phyloP scores from a whole-genome alignment of 2,113 vertebrate species.

The Thymallus thymallus region DNA sequence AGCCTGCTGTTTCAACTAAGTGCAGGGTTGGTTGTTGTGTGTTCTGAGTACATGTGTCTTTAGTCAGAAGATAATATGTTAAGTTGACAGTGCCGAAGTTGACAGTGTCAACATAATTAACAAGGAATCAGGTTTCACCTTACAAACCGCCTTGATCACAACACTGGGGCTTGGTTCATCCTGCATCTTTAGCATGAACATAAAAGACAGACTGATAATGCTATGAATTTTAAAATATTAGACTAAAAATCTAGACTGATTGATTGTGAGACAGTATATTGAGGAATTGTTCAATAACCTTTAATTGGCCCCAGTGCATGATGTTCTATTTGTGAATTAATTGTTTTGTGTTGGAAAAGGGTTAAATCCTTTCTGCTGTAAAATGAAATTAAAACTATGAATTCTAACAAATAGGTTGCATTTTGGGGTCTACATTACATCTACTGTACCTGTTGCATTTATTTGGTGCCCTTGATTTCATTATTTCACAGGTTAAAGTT shows the following conservation, averaged over 20 bases:
- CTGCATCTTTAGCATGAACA: not conserved
- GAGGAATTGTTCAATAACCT: not conserved
- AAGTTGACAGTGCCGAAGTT: slow-evolving; percentile 16
- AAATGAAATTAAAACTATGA: no score
- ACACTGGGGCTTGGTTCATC: not conserved
- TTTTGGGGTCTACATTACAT: no score
- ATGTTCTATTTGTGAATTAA: not conserved
- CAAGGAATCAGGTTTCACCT: slow-evolving; percentile 3
- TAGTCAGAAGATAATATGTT: not conserved
- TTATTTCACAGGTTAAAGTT: no score
- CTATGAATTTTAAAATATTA: not conserved
- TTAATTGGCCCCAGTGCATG: not conserved
- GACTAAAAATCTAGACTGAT: not conserved
- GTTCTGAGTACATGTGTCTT: not conserved
- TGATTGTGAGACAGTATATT: not conserved
- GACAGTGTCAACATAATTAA: slow-evolving; percentile 12
- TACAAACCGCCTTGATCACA: slow-evolving; percentile 31
- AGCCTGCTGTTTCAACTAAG: not conserved
- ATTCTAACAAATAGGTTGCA: no score
- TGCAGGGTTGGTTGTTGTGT: not conserved
- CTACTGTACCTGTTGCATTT: no score
- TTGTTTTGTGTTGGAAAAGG: no score
- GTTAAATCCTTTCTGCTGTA: no score
- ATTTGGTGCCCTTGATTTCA: no score
- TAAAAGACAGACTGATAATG: not conserved